A percentile compares a stretch with the other conserved stretches of the same genome.
Conservation (phyloP, 1,140 invertebrate genomes). For the Ips typographus region DNA sequence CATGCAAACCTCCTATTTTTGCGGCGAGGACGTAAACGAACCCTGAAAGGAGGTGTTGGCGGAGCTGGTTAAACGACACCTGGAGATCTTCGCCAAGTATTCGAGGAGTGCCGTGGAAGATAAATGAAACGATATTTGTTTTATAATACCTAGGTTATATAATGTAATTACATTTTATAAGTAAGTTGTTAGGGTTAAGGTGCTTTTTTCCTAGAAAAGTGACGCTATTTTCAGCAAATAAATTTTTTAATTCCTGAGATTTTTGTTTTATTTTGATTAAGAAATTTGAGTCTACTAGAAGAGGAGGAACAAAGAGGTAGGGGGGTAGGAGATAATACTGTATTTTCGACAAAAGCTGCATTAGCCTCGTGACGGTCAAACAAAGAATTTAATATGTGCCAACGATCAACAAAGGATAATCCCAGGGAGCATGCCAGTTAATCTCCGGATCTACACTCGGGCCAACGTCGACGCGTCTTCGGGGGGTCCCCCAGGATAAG, state of each 20-base stretch:
- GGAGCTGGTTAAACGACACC: slow-evolving; percentile 24
- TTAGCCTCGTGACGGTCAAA: slow-evolving; percentile 15
- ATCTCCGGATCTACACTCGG: slow-evolving; percentile 13
- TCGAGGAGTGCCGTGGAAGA: not conserved
- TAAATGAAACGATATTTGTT: not conserved
- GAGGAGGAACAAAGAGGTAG: not conserved
- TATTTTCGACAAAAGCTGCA: slow-evolving; percentile 6
- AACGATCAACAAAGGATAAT: slow-evolving; percentile 28
- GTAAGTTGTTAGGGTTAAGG: too few relatives aligned
- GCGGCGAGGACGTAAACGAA: slow-evolving; percentile 56
- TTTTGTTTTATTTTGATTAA: not conserved
- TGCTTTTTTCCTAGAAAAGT: too few relatives aligned
- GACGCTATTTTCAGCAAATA: too few relatives aligned
- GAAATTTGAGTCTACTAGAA: not conserved
- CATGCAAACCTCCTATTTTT: slow-evolving; percentile 67
- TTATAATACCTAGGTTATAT: not conserved
- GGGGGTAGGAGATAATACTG: not conserved
- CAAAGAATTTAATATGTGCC: slow-evolving; percentile 33
- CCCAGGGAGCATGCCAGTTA: slow-evolving; percentile 16
- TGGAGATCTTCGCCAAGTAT: slow-evolving; percentile 27
- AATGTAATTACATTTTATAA: too few relatives aligned
- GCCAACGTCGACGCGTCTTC: slow-evolving; percentile 19
- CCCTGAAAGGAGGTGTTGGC: slow-evolving; percentile 36
- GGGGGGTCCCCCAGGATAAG: slow-evolving; percentile 14
- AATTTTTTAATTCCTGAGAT: not conserved